Base-by-base conservation (phyloP, 2,888 invertebrate genomes). In the Pecten maximus region DNA sequence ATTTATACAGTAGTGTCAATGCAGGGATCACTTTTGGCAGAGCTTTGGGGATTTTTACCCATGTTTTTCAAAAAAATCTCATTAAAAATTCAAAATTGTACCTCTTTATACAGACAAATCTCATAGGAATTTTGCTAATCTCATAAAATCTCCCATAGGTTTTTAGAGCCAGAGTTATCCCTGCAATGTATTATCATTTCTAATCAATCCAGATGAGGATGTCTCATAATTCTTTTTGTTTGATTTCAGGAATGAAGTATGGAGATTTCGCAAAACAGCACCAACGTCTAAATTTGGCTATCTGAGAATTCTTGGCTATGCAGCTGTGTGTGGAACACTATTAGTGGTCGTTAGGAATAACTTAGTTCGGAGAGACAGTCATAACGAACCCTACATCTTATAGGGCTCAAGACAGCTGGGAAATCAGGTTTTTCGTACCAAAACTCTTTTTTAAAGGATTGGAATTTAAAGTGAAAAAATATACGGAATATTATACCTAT, bases 161-260 rank as follows among this genome's bases (percentile, higher is more conserved):
- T n/a, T n/a, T n/a, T n/a, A n/a, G n/a, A n/a, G n/a, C n/a, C n/a
- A n/a, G n/a, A n/a, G n/a, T n/a, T n/a, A n/a, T n/a, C n/a, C n/a
- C n/a, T n/a, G n/a, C n/a, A n/a, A n/a, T n/a, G n/a, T n/a, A n/a
- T n/a, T n/a, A n/a, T n/a, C n/a, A n/a, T n/a, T n/a, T n/a, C n/a
- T n/a, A n/a, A n/a, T n/a, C n/a, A n/a, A n/a, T n/a, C n/a, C n/a
- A n/a, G n/a, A n/a, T n/a, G n/a, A n/a, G n/a, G n/a, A n/a, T n/a
- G n/a, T n/a, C n/a, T n/a, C n/a, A n/a, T n/a, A n/a, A n/a, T n/a
- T n/a, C 12, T 28, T 10, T 74, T 74, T 74, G 23, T 74, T 74
- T 74, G 19, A 35, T 74, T 74, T 74, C 74, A 74, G 74, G 74
- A 74, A 74, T 74, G 74, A 74, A 74, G 74, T 74, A 10, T 74